Evolutionary conservation across 2,797 vertebrate species (phyloP).

Genomic region (Anolis apletophallus): DNA sequence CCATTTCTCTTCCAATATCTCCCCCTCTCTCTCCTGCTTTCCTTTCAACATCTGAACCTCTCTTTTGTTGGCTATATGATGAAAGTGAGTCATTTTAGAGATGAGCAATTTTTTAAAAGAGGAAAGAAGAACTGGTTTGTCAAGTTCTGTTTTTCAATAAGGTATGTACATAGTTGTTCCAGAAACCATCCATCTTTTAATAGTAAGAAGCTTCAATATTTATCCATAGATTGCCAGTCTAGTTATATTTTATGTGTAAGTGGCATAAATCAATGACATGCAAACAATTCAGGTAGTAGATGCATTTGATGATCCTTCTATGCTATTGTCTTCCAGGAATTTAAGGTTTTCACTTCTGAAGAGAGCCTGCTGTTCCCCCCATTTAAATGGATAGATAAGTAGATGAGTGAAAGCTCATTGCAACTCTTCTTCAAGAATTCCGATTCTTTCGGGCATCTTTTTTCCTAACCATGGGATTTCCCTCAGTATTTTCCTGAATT

Average conservation of each 20-base stretch:
- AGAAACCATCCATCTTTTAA: conserved; percentile 40
- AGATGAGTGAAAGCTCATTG: too few species aligned
- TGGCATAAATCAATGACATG: conserved; percentile 49
- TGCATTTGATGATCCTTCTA: conserved; percentile 42
- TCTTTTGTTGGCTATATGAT: conserved; percentile 47
- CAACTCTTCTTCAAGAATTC: too few species aligned
- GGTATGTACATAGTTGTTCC: background rate
- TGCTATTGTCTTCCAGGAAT: conserved; percentile 53
- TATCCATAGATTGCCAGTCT: conserved; percentile 45
- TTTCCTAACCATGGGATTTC: too few species aligned
- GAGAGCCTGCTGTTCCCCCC: conserved; percentile 60
- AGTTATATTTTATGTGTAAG: conserved; percentile 44
- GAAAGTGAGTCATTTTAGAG: conserved; percentile 1
- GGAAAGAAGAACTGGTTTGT: conserved; percentile 48
- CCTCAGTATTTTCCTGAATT: too few species aligned
- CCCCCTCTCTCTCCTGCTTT: conserved; percentile 25
- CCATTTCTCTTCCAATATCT: background rate
- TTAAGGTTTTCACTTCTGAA: conserved; percentile 67
- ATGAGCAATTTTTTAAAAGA: conserved; percentile 37
- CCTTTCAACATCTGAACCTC: conserved; percentile 61
- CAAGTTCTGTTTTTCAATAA: conserved; percentile 31
- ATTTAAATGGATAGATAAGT: conserved; percentile 46
- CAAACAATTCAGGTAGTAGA: conserved; percentile 42
- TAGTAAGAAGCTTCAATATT: conserved; percentile 48
- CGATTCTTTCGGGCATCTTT: too few species aligned